Percentiles rank a stretch among this genome's conserved stretches.
These are phyloP conservation scores for Phasia obesa DNA, from an alignment of 2,888 invertebrate genomes.

Conservation along the genomic window DNA sequence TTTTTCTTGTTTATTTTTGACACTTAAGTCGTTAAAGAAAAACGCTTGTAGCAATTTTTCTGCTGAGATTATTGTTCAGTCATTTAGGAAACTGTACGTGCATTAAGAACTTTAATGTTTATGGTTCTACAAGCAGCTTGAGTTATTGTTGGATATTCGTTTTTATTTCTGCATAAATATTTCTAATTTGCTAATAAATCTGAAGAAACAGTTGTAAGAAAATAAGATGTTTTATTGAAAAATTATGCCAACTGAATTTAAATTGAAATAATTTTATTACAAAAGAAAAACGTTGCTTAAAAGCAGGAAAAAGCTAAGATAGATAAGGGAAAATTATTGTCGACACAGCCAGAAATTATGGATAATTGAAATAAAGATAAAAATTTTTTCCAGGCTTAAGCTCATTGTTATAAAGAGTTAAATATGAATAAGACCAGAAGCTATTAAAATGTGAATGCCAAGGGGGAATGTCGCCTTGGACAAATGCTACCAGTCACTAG, in stretches of 20 bases:
- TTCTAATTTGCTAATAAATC: constrained; percentile 48
- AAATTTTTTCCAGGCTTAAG: no score
- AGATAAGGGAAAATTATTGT: no score
- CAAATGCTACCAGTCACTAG: no score
- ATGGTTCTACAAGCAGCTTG: neutral
- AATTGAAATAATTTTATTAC: constrained; percentile 39
- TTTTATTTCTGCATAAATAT: neutral
- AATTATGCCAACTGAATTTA: constrained; percentile 70
- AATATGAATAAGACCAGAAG: no score
- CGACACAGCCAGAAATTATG: no score
- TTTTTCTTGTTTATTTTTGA: neutral
- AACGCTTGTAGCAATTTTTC: constrained; percentile 44
- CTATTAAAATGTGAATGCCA: no score
- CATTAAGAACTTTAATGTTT: constrained; percentile 19
- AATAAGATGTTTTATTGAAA: constrained; percentile 69
- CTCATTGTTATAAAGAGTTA: no score
- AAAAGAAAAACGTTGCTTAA: constrained; percentile 1
- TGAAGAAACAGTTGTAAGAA: constrained; percentile 44
- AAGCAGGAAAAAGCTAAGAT: no score
- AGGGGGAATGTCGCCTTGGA: no score
- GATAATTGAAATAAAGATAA: no score
- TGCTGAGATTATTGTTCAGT: constrained; percentile 26
- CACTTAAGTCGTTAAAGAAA: constrained; percentile 35
- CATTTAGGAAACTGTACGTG: constrained; percentile 57
- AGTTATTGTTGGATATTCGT: neutral